Conservation (phyloP, 2,888 invertebrate genomes). For the Polietes domitor region DNA sequence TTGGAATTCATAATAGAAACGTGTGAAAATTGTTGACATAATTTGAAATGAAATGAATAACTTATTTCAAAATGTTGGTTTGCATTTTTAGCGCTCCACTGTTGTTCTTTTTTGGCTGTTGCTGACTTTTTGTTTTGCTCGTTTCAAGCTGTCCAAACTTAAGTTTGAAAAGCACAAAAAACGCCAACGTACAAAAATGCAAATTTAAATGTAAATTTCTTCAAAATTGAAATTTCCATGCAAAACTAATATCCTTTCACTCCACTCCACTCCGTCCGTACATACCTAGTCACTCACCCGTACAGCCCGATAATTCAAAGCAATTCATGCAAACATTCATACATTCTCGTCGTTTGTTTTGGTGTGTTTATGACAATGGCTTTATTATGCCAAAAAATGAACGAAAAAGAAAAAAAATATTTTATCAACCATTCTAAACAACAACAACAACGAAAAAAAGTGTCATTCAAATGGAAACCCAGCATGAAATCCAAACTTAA, state of each 20-base stretch:
- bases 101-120: constrained; percentile 1
- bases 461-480: constrained; percentile 58
- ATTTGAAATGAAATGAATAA: constrained; percentile 39
- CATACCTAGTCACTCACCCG: constrained; percentile 1
- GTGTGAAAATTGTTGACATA: constrained; percentile 36
- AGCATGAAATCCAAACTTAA: constrained; percentile 61
- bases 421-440: constrained; percentile 23
- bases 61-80: constrained; percentile 19
- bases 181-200: neutral
- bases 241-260: constrained; percentile 15
- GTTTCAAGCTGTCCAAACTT: neutral
- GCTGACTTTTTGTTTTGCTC: neutral
- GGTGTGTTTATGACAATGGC: constrained; percentile 39
- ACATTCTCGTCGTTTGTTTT: constrained; percentile 15
- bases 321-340: constrained; percentile 24
- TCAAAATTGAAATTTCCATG: constrained; percentile 29
- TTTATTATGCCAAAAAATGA: constrained; percentile 35
- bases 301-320: constrained; percentile 11
- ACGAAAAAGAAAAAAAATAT: constrained; percentile 7
- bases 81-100: neutral
- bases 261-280: neutral
- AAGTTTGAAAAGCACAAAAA: neutral
- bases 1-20: constrained; percentile 27
- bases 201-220: constrained; percentile 23
- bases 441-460: constrained; percentile 35